Percentiles rank a stretch among this genome's conserved stretches.
phyloP scores from a whole-genome alignment of 2,888 invertebrate species.

The Xestoiulus laeticollis region DNA sequence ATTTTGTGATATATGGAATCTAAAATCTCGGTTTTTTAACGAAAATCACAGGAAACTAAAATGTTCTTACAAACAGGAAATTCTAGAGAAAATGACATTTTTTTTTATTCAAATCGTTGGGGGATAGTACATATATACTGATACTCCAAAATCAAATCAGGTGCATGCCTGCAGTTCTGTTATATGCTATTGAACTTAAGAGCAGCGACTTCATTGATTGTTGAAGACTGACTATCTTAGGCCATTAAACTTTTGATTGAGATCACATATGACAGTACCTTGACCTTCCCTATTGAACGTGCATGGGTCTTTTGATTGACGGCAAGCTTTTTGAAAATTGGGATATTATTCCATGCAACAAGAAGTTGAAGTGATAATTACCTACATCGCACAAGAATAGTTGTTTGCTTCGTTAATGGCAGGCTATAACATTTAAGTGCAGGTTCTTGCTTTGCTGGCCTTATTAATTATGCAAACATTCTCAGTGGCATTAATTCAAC shows the following conservation, averaged over 20 bases:
- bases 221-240: not conserved
- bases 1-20: too few species aligned
- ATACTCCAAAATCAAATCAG: not conserved
- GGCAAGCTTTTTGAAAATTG: not conserved
- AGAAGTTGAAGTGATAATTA: not conserved
- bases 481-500: conserved; percentile 42
- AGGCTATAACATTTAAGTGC: not conserved
- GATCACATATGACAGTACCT: conserved; percentile 4
- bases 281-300: not conserved
- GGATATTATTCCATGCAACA: not conserved
- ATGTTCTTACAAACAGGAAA: too few species aligned
- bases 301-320: conserved; percentile 22
- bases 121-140: not conserved
- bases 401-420: conserved; percentile 1
- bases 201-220: not conserved
- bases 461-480: conserved; percentile 39
- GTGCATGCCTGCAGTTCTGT: not conserved
- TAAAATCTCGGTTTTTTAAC: too few species aligned
- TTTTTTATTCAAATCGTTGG: not conserved
- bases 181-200: not conserved
- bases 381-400: not conserved
- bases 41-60: too few species aligned
- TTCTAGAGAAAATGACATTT: not conserved
- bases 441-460: conserved; percentile 6
- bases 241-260: conserved; percentile 8